Percentiles rank a stretch among this genome's conserved stretches.
phyloP scores from a whole-genome alignment of 2,888 invertebrate genomes.

The Melanargia galathea region DNA sequence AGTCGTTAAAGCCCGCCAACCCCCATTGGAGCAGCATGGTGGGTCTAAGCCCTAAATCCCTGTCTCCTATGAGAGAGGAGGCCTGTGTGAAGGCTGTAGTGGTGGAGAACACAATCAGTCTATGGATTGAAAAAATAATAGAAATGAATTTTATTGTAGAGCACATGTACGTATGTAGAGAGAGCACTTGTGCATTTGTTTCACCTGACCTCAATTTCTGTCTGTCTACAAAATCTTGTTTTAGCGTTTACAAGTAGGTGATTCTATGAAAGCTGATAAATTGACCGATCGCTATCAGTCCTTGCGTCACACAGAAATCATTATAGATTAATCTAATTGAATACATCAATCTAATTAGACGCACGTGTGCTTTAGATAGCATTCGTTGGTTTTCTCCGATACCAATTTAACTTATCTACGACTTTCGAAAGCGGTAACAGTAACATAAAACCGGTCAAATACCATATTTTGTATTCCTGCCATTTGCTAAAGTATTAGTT shows the following conservation, averaged over 20 bases:
- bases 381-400: conserved; percentile 1
- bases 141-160: no score
- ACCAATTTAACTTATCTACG: neutral
- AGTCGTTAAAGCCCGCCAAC: no score
- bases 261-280: neutral
- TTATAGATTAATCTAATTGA: conserved; percentile 4
- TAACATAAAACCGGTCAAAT: neutral
- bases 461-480: neutral
- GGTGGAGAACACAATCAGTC: no score
- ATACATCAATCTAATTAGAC: neutral
- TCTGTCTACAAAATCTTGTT: neutral
- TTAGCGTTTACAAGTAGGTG: neutral
- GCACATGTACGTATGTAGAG: no score
- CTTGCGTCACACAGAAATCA: neutral
- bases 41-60: no score
- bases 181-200: no score
- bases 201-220: neutral
- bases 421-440: conserved; percentile 2
- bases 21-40: no score
- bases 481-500: neutral
- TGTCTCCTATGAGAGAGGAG: no score
- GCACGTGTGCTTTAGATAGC: neutral
- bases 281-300: neutral
- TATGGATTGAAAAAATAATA: no score
- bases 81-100: no score